A percentile compares a stretch with the other conserved stretches of the same genome.
Conservation (phyloP, 64 coral and sea anemone species). For the Actinia tenebrosa region DNA sequence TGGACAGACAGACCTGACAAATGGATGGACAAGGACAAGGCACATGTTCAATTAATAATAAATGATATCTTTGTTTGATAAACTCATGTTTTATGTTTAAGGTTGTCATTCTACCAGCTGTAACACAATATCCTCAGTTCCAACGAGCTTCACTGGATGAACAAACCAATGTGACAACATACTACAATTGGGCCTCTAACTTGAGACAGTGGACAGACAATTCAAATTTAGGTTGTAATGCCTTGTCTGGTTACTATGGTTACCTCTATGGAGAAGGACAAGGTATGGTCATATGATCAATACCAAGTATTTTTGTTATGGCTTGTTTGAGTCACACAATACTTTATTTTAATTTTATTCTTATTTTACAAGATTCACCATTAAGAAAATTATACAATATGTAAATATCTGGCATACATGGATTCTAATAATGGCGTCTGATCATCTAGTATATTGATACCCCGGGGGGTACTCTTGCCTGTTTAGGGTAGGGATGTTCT, state of each 20-base stretch:
- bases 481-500: too few species aligned
- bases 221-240: slow-evolving; percentile 26
- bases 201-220: slow-evolving; percentile 51
- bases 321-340: not conserved
- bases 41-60: too few species aligned
- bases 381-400: too few species aligned
- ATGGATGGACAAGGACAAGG: too few species aligned
- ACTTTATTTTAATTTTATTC: too few species aligned
- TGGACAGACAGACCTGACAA: too few species aligned
- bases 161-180: slow-evolving; percentile 51
- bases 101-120: slow-evolving; percentile 62
- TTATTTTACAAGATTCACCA: too few species aligned
- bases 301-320: not conserved
- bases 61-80: too few species aligned
- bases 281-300: slow-evolving; percentile 22
- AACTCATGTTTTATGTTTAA: not conserved
- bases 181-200: slow-evolving; percentile 25
- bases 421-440: too few species aligned
- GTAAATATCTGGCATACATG: too few species aligned
- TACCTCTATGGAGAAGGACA: slow-evolving; percentile 65
- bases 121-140: slow-evolving; percentile 53
- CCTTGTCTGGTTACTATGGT: slow-evolving; percentile 57
- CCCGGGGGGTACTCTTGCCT: too few species aligned
- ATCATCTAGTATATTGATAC: not conserved
- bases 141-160: slow-evolving; percentile 39